Conservation (phyloP, 2,113 vertebrate genomes). For the Ammodytes dubius region DNA sequence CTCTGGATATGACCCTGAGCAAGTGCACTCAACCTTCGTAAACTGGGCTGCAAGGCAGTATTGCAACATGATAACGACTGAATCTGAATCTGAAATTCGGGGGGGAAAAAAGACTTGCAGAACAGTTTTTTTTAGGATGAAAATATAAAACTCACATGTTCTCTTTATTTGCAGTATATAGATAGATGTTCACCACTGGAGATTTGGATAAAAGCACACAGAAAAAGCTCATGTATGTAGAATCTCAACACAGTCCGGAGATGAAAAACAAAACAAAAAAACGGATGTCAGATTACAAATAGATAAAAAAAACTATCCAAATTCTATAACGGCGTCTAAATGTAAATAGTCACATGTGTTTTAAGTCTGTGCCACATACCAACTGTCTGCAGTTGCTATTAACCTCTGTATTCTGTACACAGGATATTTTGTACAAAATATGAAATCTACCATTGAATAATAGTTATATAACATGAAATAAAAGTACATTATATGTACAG, state of each 20-base stretch:
- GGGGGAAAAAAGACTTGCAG: constrained; percentile 1
- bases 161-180: constrained; percentile 88
- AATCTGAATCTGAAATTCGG: too few relatives aligned
- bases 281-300: constrained; percentile 76
- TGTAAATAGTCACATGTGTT: constrained; percentile 77
- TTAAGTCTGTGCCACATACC: constrained; percentile 77
- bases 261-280: constrained; percentile 64
- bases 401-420: constrained; percentile 92
- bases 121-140: constrained; percentile 77
- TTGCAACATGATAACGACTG: too few relatives aligned
- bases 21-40: too few relatives aligned
- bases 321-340: constrained; percentile 73
- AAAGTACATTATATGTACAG: constrained; percentile 99
- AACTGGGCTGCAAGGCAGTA: not conserved
- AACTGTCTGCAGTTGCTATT: constrained; percentile 80
- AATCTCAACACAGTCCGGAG: constrained; percentile 76
- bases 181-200: constrained; percentile 85
- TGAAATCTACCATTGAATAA: constrained; percentile 98
- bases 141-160: constrained; percentile 89
- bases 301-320: constrained; percentile 76
- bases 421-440: constrained; percentile 97
- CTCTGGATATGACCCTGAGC: too few relatives aligned
- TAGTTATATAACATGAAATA: constrained; percentile 95
- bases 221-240: constrained; percentile 79
- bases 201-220: constrained; percentile 84